Evolutionary conservation across 2,797 vertebrate genomes (phyloP).

Genomic region (Scleropages formosus): DNA sequence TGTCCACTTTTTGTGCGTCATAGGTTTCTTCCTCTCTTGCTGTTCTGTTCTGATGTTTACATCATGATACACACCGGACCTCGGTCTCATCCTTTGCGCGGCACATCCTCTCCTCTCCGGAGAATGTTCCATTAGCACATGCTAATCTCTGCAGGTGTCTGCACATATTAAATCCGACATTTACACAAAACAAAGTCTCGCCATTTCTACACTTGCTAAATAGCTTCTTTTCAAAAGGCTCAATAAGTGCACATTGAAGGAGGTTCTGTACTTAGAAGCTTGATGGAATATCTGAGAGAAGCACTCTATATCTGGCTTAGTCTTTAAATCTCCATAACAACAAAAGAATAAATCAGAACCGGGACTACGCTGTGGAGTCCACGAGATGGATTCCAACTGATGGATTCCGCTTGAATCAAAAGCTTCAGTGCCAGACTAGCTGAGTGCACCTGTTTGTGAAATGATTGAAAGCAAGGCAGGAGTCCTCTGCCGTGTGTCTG

Average conservation of each 20-base stretch:
- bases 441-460: background rate
- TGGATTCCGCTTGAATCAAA: background rate
- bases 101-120: background rate
- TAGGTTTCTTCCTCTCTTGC: background rate
- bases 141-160: background rate
- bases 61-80: background rate
- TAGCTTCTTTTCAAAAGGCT: constrained; percentile 6
- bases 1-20: constrained; percentile 27
- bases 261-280: background rate
- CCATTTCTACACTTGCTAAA: background rate
- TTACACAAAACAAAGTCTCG: background rate
- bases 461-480: background rate
- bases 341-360: background rate
- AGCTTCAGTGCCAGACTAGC: constrained; percentile 13
- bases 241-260: background rate
- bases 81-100: background rate
- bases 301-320: background rate
- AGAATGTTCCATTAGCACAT: background rate
- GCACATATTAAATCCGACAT: background rate
- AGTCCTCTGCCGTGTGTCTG: background rate
- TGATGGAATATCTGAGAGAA: background rate
- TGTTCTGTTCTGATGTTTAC: background rate
- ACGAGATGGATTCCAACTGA: constrained; percentile 12
- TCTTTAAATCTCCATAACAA: background rate
- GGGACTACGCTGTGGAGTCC: background rate